Evolutionary conservation across 2,888 invertebrate genomes (phyloP).

Genomic region (Agelastica alni): DNA sequence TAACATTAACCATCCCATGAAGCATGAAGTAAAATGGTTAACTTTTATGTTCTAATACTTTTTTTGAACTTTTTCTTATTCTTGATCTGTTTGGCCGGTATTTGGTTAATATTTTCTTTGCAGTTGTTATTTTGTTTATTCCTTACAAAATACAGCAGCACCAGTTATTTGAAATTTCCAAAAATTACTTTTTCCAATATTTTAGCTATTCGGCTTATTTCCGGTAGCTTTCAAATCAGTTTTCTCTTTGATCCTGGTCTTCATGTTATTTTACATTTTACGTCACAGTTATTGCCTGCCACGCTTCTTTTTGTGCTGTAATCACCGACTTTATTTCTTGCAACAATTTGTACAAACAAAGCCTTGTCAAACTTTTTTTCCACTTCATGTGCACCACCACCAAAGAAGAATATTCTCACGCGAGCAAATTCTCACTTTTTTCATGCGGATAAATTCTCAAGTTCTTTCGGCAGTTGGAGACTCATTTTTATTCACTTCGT

Average conservation of each 20-base stretch:
- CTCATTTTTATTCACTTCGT: not conserved
- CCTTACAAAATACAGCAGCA: no score
- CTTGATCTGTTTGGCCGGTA: no score
- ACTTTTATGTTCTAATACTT: no score
- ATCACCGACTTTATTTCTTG: conserved; percentile 4
- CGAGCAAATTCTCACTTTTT: conserved; percentile 6
- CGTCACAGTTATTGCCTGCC: not conserved
- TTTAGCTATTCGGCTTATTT: not conserved
- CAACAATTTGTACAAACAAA: conserved; percentile 5
- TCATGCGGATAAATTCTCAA: conserved; percentile 4
- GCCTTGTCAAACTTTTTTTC: conserved; percentile 1
- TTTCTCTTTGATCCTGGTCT: not conserved
- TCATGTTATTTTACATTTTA: not conserved
- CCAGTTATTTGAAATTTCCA: not conserved
- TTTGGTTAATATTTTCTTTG: no score
- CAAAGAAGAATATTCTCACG: not conserved
- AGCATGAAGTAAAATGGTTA: no score
- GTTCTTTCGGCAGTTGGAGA: not conserved
- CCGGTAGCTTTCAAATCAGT: not conserved
- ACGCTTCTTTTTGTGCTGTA: not conserved
- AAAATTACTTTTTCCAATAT: not conserved
- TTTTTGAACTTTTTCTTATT: no score
- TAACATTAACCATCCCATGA: no score
- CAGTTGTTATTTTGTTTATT: no score
- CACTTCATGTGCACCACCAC: not conserved